phyloP scores from a whole-genome alignment of 2,113 vertebrate species.

The Monarcha castaneiventris region DNA sequence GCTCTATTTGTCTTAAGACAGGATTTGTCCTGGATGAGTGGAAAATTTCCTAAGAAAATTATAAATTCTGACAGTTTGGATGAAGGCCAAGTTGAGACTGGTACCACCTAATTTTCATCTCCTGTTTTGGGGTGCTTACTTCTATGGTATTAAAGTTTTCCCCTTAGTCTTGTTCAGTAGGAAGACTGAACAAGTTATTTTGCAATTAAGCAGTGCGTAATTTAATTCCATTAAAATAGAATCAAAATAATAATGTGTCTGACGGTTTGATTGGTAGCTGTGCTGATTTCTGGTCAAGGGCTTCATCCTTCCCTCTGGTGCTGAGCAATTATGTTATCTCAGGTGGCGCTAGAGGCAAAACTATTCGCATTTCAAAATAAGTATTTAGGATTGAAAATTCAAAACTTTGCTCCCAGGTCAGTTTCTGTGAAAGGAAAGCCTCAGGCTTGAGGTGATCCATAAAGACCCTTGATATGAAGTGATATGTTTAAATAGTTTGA shows the following conservation, averaged over 20 bases:
- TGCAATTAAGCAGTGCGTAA: background rate
- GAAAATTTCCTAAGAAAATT: background rate
- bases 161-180: background rate
- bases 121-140: background rate
- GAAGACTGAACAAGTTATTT: background rate
- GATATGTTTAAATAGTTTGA: background rate
- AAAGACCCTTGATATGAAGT: background rate
- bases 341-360: background rate
- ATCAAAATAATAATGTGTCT: background rate
- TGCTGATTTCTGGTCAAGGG: background rate
- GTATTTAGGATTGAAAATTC: background rate
- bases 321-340: background rate
- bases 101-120: background rate
- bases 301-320: background rate
- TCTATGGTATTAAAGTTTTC: background rate
- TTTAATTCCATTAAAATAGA: background rate
- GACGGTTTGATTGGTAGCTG: background rate
- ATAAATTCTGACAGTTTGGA: background rate
- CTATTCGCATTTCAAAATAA: background rate
- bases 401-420: background rate
- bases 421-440: background rate
- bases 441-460: background rate
- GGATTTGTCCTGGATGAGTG: background rate
- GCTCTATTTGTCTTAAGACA: background rate
- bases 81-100: background rate